Evolutionary conservation across 1,140 invertebrate species (phyloP).

Genomic region (Metaphire vulgaris): DNA sequence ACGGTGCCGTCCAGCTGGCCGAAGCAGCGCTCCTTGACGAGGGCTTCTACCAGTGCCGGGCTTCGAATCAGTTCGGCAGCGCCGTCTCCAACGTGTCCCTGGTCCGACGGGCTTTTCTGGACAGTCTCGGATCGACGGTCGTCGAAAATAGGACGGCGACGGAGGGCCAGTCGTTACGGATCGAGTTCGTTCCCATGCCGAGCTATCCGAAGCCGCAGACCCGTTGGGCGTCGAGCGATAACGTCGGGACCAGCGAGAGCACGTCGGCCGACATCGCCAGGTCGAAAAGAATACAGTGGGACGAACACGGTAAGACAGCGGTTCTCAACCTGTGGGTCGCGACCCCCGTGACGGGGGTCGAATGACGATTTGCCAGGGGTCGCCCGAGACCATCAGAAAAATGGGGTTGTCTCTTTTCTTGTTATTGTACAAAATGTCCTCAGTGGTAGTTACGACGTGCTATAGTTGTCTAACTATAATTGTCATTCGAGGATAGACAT

Average conservation of each 20-base stretch:
- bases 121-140: neutral
- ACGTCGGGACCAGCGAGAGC: neutral
- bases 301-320: neutral
- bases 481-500: no score
- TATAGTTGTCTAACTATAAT: no score
- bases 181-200: neutral
- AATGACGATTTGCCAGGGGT: no score
- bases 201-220: neutral
- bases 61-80: neutral
- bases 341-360: no score
- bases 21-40: neutral
- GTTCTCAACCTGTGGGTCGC: no score
- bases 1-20: neutral
- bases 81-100: neutral
- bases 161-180: neutral
- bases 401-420: no score
- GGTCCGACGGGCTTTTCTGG: neutral
- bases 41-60: neutral
- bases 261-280: neutral
- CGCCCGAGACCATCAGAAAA: no score
- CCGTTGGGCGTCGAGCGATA: neutral
- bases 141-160: neutral
- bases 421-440: no score
- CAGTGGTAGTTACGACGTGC: no score
- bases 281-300: neutral